phyloP scores from a whole-genome alignment of 2,113 vertebrate species.

The Ochotona curzoniae region DNA sequence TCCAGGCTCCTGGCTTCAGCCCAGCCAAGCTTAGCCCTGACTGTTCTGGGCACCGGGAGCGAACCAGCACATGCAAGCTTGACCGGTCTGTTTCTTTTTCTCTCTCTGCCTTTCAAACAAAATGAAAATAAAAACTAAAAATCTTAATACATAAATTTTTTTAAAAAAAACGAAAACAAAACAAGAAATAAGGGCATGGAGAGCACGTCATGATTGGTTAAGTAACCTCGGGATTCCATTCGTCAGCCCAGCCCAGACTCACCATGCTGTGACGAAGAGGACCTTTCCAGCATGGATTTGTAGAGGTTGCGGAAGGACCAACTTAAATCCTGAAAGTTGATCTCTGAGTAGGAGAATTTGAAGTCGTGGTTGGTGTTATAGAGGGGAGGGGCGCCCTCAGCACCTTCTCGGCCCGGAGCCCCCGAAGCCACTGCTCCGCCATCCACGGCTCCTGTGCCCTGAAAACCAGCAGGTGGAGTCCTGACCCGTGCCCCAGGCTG shows the following conservation, averaged over 20 bases:
- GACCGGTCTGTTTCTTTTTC: no score
- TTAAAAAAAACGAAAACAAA: not conserved
- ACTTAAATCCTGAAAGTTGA: constrained; percentile 95
- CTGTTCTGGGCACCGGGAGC: no score
- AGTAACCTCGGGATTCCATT: not conserved
- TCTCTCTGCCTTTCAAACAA: no score
- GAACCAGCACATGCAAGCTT: no score
- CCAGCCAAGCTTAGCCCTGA: no score
- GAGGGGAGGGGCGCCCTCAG: constrained; percentile 88
- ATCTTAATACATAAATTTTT: no score
- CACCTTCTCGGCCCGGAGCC: constrained; percentile 85
- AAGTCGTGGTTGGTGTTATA: constrained; percentile 90
- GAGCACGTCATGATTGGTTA: not conserved
- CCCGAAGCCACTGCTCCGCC: constrained; percentile 82
- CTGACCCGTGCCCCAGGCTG: not conserved
- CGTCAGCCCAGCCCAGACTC: constrained; percentile 61
- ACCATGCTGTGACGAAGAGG: constrained; percentile 92
- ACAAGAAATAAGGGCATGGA: constrained; percentile 1
- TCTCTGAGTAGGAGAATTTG: constrained; percentile 96
- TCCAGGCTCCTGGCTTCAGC: no score
- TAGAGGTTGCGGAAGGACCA: constrained; percentile 97
- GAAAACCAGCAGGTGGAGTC: not conserved
- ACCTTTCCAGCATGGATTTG: constrained; percentile 95
- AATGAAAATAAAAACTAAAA: no score
- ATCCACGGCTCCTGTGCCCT: constrained; percentile 86